Base-by-base conservation (phyloP, 2,888 invertebrate species). In the Bombyx huttoni region DNA sequence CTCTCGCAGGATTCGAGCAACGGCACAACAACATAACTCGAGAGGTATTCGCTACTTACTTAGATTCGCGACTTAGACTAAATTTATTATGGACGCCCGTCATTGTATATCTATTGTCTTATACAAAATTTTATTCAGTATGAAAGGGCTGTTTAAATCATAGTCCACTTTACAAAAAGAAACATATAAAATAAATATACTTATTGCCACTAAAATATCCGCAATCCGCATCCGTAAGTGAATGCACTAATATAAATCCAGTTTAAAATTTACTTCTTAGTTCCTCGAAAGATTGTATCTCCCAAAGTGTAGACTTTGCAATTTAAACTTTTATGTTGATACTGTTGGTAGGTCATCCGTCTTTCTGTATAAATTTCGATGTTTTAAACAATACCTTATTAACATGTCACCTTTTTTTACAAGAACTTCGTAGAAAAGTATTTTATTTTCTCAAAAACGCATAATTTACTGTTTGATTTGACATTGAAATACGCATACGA, bases 361-460 rank as follows among this genome's bases (percentile, higher is more conserved):
- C 53, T 52, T 7, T 14, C 14, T 48, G 48, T 14, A 34, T n/a
- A 40, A 40, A 54, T 55, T 53, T 52, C 54, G 47, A 50, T 55
- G 57, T 49, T n/a, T n/a, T 53, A 58, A 59, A 65, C 59, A 63
- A 62, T 58, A 48, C 56, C 51, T 52, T 54, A 59, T 59, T 55
- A 55, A 55, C 54, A 52, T 55, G 47, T 54, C 51, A 59, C 51
- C 51, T 49, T 48, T 46, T 8, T 40, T 8, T 40, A 40, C 40
- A 40, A 40, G 7, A 3, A 5, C 40, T 40, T 24, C 24, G 24
- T 24, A 24, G 5, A 24, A 24, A 24, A 24, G 2, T 5, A 24
- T 24, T 24, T 24, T 40, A 40, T 40, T 40, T 40, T 40, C 40
- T 8, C 9, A 40, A 12, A 40, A 40, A 8, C 12, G 12, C 7